Conservation (phyloP, 2,797 vertebrate genomes). For the Phrynocephalus vlangalii region DNA sequence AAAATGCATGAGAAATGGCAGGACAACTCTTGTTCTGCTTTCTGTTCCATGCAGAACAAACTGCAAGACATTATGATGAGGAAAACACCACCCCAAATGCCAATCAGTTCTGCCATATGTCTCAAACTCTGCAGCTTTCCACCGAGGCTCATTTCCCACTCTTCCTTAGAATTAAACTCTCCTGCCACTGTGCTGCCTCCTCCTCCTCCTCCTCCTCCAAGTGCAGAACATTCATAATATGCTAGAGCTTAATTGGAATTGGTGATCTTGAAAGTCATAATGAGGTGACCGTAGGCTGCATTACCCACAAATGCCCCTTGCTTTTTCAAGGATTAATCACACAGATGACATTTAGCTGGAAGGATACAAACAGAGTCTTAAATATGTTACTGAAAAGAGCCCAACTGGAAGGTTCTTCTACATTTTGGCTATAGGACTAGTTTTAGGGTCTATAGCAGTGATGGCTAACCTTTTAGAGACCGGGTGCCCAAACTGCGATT, state of each 20-base stretch:
- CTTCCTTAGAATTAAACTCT: not conserved
- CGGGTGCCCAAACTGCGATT: too few species aligned
- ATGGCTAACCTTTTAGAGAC: too few species aligned
- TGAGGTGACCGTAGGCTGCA: slow-evolving; percentile 4
- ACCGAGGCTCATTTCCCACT: not conserved
- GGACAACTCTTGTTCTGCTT: not conserved
- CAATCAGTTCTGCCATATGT: slow-evolving; percentile 1
- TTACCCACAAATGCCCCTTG: slow-evolving; percentile 30
- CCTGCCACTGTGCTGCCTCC: slow-evolving; percentile 13
- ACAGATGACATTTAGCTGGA: slow-evolving; percentile 11
- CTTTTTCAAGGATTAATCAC: slow-evolving; percentile 32
- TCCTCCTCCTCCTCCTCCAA: slow-evolving; percentile 43
- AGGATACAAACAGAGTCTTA: slow-evolving; percentile 19
- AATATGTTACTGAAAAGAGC: slow-evolving; percentile 1
- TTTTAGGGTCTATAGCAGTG: not conserved
- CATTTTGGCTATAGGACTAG: not conserved
- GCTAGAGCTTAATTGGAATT: slow-evolving; percentile 42
- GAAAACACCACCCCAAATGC: not conserved
- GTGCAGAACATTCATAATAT: slow-evolving; percentile 22
- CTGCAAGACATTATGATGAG: not conserved
- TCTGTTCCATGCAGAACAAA: not conserved
- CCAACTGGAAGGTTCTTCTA: not conserved
- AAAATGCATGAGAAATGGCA: not conserved
- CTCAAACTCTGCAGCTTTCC: not conserved
- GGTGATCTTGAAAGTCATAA: slow-evolving; percentile 35